Evolutionary conservation across 2,113 vertebrate species (phyloP).

Genomic region (Hylia prasina): DNA sequence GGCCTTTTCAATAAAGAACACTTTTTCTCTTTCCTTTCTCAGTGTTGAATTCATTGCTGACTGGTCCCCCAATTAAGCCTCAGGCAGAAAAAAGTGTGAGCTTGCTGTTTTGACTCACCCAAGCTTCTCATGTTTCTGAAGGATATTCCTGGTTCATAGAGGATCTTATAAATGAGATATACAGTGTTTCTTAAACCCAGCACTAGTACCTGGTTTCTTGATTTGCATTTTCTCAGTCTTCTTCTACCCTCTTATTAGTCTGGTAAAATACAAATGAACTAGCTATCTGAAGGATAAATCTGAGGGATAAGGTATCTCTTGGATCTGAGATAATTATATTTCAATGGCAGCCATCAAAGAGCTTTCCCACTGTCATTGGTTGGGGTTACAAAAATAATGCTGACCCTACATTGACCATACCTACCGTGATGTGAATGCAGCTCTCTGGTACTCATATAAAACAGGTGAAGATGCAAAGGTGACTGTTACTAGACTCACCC

Average conservation of each 20-base stretch:
- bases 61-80: background rate
- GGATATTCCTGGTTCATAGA: background rate
- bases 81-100: background rate
- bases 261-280: background rate
- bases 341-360: background rate
- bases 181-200: background rate
- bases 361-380: background rate
- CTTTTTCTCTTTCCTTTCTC: background rate
- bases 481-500: background rate
- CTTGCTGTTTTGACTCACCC: background rate
- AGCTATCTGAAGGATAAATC: background rate
- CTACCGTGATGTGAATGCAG: background rate
- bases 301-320: background rate
- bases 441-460: background rate
- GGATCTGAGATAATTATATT: background rate
- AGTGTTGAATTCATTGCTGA: background rate
- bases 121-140: background rate
- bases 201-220: background rate
- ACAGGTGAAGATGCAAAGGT: background rate
- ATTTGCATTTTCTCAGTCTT: background rate
- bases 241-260: background rate
- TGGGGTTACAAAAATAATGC: background rate
- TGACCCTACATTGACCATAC: background rate
- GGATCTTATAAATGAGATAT: background rate
- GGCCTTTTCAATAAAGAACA: background rate